phyloP scores from a whole-genome alignment of 2,888 invertebrate species.

The Aphelenchoides bicaudatus region DNA sequence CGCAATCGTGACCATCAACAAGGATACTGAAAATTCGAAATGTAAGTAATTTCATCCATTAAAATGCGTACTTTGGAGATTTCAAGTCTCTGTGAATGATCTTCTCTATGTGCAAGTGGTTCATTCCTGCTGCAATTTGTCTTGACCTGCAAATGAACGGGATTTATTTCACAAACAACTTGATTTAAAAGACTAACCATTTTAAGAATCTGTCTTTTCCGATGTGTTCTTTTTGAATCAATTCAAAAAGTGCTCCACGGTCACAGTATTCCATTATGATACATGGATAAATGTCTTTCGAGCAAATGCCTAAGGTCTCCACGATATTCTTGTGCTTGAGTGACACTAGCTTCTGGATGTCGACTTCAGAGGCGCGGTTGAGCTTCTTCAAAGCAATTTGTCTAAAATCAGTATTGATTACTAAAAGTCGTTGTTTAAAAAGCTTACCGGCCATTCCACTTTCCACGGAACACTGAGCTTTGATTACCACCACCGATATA shows the following conservation, averaged over 20 bases:
- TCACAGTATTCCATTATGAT: slow-evolving; percentile 95
- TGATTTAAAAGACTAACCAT: too few species aligned
- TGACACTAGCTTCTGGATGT: slow-evolving; percentile 83
- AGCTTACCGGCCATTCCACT: slow-evolving; percentile 14
- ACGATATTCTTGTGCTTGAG: slow-evolving; percentile 92
- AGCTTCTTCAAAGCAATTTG: slow-evolving; percentile 95
- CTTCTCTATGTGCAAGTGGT: slow-evolving; percentile 81
- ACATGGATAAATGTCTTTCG: slow-evolving; percentile 83
- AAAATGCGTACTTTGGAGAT: slow-evolving; percentile 84
- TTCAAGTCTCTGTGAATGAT: slow-evolving; percentile 97
- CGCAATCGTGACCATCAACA: slow-evolving; percentile 62
- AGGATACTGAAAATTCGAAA: slow-evolving; percentile 61
- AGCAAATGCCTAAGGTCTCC: slow-evolving; percentile 85
- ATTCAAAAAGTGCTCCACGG: slow-evolving; percentile 71
- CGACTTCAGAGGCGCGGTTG: slow-evolving; percentile 82
- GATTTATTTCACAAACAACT: background rate
- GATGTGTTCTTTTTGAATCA: slow-evolving; percentile 73
- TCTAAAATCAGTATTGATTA: too few species aligned
- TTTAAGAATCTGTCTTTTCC: too few species aligned
- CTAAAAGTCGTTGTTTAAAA: too few species aligned
- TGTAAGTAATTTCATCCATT: background rate
- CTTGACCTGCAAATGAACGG: slow-evolving; percentile 77
- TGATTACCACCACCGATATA: slow-evolving; percentile 38
- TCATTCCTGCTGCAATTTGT: slow-evolving; percentile 93
- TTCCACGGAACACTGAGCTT: slow-evolving; percentile 11